phyloP scores from a whole-genome alignment of 1,140 invertebrate species.

The Aethina tumida region DNA sequence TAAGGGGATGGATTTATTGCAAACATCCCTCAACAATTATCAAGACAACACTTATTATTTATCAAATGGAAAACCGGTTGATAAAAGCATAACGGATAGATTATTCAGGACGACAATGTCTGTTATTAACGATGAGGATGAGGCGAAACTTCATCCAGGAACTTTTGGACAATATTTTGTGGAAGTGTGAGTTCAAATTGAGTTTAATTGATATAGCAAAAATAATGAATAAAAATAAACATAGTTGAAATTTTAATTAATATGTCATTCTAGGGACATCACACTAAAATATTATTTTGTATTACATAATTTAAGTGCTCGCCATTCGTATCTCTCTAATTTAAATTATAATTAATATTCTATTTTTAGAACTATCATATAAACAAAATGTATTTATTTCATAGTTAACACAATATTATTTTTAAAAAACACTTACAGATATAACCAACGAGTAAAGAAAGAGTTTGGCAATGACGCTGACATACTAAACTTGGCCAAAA shows the following conservation, averaged over 20 bases:
- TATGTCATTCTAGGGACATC: no score
- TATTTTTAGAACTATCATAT: constrained; percentile 1
- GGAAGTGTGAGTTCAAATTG: constrained; percentile 13
- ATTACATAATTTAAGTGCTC: no score
- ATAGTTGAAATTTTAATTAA: constrained; percentile 11
- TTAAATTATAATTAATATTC: no score
- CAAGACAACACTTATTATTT: constrained; percentile 21
- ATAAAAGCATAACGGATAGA: constrained; percentile 36
- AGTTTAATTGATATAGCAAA: constrained; percentile 17
- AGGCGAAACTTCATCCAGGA: constrained; percentile 3
- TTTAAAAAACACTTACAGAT: constrained; percentile 8
- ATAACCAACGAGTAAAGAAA: constrained; percentile 3
- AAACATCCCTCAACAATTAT: constrained; percentile 19
- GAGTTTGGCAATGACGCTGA: constrained; percentile 11
- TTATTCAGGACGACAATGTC: constrained; percentile 16
- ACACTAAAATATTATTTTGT: no score
- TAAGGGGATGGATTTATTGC: constrained; percentile 43
- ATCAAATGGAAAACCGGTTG: constrained; percentile 30
- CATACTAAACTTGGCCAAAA: constrained; percentile 28
- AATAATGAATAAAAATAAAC: constrained; percentile 7
- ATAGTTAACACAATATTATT: not conserved
- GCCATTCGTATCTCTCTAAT: no score
- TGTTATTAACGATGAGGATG: constrained; percentile 17
- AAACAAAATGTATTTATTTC: not conserved
- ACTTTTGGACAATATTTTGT: constrained; percentile 14